Percentiles rank a stretch among this genome's conserved stretches.
Evolutionary conservation across 2,888 invertebrate genomes (phyloP).

Genomic region (Abrostola triplasia): DNA sequence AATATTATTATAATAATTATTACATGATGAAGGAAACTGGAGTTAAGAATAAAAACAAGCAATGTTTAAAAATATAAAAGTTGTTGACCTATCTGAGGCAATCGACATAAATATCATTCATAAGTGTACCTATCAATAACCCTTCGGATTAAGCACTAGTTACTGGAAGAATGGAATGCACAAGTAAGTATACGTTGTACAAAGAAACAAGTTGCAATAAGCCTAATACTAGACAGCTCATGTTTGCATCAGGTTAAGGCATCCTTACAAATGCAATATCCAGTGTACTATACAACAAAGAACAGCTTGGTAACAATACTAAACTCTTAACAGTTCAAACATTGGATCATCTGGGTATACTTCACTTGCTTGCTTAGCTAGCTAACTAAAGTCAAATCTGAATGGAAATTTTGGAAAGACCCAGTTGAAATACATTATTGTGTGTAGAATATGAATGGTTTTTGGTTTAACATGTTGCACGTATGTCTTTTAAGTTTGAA

Average conservation of each 20-base stretch:
- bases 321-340: neutral
- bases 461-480: too few species aligned
- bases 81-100: too few species aligned
- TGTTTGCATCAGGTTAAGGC: constrained; percentile 42
- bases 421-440: constrained; percentile 15
- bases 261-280: constrained; percentile 64
- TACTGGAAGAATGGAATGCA: constrained; percentile 21
- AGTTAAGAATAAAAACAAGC: too few species aligned
- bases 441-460: too few species aligned
- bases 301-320: constrained; percentile 23
- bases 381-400: too few species aligned
- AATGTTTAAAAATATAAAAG: too few species aligned
- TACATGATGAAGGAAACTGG: too few species aligned
- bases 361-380: too few species aligned
- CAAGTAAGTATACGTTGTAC: constrained; percentile 20
- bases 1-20: too few species aligned
- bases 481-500: too few species aligned
- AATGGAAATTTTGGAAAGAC: constrained; percentile 15
- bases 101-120: neutral
- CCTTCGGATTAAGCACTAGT: constrained; percentile 11
- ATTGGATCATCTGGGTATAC: too few species aligned
- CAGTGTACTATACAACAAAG: constrained; percentile 31
- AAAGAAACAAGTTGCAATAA: constrained; percentile 50
- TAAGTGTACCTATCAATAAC: neutral
- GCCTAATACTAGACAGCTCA: constrained; percentile 48